phyloP scores from a whole-genome alignment of 2,797 vertebrate species.

The Pangasius macronema region DNA sequence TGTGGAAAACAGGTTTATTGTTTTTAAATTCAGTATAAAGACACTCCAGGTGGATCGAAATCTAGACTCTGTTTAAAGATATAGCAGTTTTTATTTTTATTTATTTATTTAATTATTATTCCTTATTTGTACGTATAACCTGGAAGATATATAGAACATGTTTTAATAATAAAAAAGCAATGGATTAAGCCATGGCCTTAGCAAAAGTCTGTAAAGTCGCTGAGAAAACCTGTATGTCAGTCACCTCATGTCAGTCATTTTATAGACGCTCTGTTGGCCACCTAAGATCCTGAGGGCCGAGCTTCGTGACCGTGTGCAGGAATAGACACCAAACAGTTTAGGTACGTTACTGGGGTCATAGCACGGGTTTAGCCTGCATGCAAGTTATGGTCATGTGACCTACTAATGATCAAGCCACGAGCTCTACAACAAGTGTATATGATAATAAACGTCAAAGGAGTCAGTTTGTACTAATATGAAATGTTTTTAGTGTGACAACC shows the following conservation, averaged over 20 bases:
- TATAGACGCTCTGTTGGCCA: neutral
- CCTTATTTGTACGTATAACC: neutral
- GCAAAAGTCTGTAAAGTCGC: neutral
- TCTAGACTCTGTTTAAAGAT: neutral
- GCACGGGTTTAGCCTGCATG: neutral
- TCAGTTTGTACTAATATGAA: neutral
- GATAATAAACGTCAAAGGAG: neutral
- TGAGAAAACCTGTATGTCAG: neutral
- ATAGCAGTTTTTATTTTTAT: neutral
- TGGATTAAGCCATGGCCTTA: neutral
- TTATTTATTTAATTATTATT: neutral
- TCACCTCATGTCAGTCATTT: neutral
- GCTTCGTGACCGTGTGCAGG: neutral
- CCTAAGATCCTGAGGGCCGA: neutral
- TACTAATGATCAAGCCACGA: neutral
- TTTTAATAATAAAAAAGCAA: neutral
- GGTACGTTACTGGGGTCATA: too few species aligned
- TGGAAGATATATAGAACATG: neutral
- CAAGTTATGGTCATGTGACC: neutral
- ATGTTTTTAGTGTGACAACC: neutral
- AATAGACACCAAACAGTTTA: too few species aligned
- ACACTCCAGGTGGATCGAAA: neutral
- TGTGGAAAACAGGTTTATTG: neutral
- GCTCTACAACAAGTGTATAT: neutral
- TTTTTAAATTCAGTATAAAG: neutral